phyloP scores from a whole-genome alignment of 2,888 invertebrate species.

The Mythimna lalbum region DNA sequence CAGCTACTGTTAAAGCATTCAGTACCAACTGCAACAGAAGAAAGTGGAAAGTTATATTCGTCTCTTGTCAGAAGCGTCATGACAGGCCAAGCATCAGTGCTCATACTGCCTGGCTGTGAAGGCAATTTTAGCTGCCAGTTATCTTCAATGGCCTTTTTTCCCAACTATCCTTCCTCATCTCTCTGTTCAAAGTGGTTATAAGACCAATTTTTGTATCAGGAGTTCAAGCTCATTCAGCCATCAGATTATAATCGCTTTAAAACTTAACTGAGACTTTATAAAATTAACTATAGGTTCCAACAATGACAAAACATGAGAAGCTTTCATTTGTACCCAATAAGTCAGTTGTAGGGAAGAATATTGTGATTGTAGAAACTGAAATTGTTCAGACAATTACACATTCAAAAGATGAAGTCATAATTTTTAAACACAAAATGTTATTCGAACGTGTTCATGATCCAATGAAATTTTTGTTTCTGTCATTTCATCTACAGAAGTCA shows the following conservation, averaged over 20 bases:
- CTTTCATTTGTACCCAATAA: neutral
- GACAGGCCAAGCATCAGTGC: too few species aligned
- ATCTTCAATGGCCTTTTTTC: neutral
- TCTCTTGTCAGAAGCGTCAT: neutral
- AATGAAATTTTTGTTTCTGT: constrained; percentile 3
- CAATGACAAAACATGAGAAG: neutral
- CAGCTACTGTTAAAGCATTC: neutral
- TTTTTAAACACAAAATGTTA: neutral
- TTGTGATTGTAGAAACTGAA: neutral
- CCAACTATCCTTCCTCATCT: neutral
- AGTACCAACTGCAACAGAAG: constrained; percentile 18
- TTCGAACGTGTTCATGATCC: neutral
- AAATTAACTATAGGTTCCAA: too few species aligned
- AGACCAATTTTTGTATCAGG: too few species aligned
- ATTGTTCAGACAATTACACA: neutral
- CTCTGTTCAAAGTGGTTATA: too few species aligned
- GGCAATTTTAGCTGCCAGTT: neutral
- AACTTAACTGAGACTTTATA: neutral
- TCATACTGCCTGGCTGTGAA: neutral
- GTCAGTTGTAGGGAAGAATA: too few species aligned
- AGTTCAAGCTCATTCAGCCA: too few species aligned
- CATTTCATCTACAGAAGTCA: constrained; percentile 15
- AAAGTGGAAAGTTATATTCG: neutral
- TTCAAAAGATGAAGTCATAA: neutral
- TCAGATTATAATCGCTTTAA: too few species aligned